Percentiles rank a stretch among this genome's conserved stretches.
These are phyloP conservation scores for Pollenia labialis DNA, from an alignment of 2,888 invertebrate species.

Conservation along the genomic window DNA sequence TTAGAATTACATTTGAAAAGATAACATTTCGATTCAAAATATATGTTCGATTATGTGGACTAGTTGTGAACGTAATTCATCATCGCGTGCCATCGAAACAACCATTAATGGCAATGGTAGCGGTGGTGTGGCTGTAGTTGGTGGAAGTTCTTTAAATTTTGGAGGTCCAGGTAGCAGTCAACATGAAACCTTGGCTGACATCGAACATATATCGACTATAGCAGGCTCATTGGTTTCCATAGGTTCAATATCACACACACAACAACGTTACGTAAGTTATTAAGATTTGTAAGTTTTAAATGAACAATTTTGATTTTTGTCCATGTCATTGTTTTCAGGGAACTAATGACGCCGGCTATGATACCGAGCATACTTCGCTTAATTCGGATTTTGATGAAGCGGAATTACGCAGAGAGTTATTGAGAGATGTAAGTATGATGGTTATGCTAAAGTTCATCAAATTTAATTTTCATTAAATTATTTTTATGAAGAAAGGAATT, in stretches of 20 bases:
- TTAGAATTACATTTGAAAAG: slow-evolving; percentile 50
- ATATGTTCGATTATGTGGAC: slow-evolving; percentile 74
- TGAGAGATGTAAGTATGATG: slow-evolving; percentile 89
- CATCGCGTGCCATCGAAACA: slow-evolving; percentile 79
- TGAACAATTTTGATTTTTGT: neutral
- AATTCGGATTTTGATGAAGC: slow-evolving; percentile 92
- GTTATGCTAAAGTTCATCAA: no score
- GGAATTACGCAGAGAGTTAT: slow-evolving; percentile 89
- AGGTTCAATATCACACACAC: slow-evolving; percentile 86
- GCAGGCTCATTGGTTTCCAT: slow-evolving; percentile 88
- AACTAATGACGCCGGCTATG: slow-evolving; percentile 87
- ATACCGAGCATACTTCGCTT: slow-evolving; percentile 92
- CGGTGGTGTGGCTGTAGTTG: neutral
- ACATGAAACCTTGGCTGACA: slow-evolving; percentile 88
- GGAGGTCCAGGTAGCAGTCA: slow-evolving; percentile 80
- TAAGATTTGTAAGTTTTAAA: neutral
- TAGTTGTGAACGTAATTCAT: slow-evolving; percentile 81
- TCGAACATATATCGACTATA: slow-evolving; percentile 88
- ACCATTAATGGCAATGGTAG: slow-evolving; percentile 75
- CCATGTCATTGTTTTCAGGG: slow-evolving; percentile 76
- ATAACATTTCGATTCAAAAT: slow-evolving; percentile 70
- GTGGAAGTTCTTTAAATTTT: slow-evolving; percentile 13
- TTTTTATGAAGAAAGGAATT: no score
- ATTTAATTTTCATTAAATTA: no score
- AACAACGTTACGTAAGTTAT: slow-evolving; percentile 80